Conservation (phyloP, 2,797 vertebrate genomes). For the Cyprinella venusta region DNA sequence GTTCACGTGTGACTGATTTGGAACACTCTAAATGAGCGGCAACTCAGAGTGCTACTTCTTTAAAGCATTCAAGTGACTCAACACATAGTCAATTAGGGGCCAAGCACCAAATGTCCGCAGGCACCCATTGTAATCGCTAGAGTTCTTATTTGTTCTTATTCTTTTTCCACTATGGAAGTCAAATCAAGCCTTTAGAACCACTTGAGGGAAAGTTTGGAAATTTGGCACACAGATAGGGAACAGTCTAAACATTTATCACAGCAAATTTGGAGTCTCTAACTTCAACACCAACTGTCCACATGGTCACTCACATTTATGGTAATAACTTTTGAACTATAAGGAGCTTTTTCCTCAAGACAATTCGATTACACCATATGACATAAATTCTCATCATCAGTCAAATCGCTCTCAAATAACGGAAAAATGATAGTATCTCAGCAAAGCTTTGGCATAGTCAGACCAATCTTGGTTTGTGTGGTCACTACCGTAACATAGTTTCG, state of each 20-base stretch:
- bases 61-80: background rate
- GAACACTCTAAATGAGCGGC: background rate
- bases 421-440: background rate
- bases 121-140: background rate
- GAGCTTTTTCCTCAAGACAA: background rate
- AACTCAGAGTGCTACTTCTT: background rate
- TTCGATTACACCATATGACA: background rate
- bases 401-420: background rate
- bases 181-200: background rate
- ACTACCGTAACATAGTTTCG: background rate
- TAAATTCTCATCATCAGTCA: background rate
- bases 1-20: no score
- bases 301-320: background rate
- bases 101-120: background rate
- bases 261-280: background rate
- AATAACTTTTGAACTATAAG: background rate
- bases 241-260: background rate
- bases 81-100: background rate
- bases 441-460: background rate
- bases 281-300: background rate
- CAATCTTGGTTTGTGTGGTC: background rate
- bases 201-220: background rate
- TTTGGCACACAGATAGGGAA: background rate
- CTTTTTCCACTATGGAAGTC: background rate
- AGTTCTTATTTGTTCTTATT: background rate